Evolutionary conservation across 2,888 invertebrate species (phyloP), one percentile per base, ranked within the genome.

Genomic region (Synergus japonicus): DNA sequence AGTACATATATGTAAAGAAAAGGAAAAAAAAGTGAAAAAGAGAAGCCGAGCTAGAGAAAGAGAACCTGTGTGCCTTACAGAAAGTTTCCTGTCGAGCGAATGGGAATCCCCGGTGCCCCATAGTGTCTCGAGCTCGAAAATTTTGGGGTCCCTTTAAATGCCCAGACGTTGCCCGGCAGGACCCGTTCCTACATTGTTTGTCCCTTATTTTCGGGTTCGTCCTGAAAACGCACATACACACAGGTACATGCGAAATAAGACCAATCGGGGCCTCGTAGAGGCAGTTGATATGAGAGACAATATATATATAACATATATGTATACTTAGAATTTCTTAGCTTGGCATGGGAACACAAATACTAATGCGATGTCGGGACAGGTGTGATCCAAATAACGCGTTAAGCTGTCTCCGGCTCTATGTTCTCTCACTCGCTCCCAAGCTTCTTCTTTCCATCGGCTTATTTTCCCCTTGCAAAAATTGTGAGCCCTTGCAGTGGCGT

Each of bases 321-420:
- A 69, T 49, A 49, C 66, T 77, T 77, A 79, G 80, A 83, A 79
- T 81, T 82, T 78, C 80, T 76, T 78, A 81, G n/a, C 2, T 2
- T 49, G 54, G 63, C 82, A 86, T 85, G 87, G 86, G 86, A 87
- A 86, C 83, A 80, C 79, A 63, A 77, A 81, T 78, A 81, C 79
- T 79, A 81, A 81, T 78, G 77, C 80, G 82, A 83, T 85, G 67
- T 67, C 60, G 84, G 88, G 88, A 89, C 90, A 90, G 90, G 90
- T 90, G 90, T 89, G 90, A 89, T 88, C 88, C 85, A 88, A 88
- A 90, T 90, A 89, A 84, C 87, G 84, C 87, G 84, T 83, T 78
- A 81, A 80, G 84, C 85, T 86, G 85, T 87, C 86, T 86, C 54
- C 37, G 49, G 73, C 37, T 73, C 73, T 73, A 60, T n/a, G 54